phyloP scores from a whole-genome alignment of 2,113 vertebrate genomes.

The Cepphus grylle region DNA sequence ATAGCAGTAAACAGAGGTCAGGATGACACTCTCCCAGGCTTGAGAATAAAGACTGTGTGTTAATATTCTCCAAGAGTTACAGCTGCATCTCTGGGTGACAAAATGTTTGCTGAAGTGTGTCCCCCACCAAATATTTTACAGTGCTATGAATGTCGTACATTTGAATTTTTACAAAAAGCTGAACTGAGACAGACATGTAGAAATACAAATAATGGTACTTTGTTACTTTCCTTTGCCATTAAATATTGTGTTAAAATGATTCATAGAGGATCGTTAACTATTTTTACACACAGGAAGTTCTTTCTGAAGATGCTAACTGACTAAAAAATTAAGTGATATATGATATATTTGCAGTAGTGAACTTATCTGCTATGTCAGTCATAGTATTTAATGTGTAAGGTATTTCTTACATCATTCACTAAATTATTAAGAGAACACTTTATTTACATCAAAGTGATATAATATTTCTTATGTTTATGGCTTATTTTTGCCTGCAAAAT shows the following conservation, averaged over 20 bases:
- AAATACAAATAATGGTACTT: background rate
- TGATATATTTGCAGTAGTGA: background rate
- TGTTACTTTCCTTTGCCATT: background rate
- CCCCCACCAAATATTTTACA: background rate
- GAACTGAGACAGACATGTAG: background rate
- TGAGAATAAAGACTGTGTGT: slow-evolving; percentile 64
- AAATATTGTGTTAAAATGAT: background rate
- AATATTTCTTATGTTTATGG: slow-evolving; percentile 20
- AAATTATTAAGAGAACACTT: slow-evolving; percentile 42
- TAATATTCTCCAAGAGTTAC: slow-evolving; percentile 58
- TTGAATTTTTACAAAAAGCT: background rate
- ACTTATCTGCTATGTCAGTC: background rate
- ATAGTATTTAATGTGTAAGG: background rate
- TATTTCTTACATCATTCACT: slow-evolving; percentile 2
- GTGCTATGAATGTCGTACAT: background rate
- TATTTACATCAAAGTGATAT: slow-evolving; percentile 35
- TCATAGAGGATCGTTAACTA: background rate
- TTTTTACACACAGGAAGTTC: background rate
- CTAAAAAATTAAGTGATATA: background rate
- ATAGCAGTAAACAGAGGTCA: slow-evolving; percentile 75
- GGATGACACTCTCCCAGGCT: slow-evolving; percentile 69
- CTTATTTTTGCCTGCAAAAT: slow-evolving; percentile 4
- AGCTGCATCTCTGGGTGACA: slow-evolving; percentile 15
- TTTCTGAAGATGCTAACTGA: background rate
- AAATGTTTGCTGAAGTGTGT: slow-evolving; percentile 43